A percentile compares a stretch with the other conserved stretches of the same genome.
Conservation (phyloP, 2,888 invertebrate species). For the Vesta saturnalis region DNA sequence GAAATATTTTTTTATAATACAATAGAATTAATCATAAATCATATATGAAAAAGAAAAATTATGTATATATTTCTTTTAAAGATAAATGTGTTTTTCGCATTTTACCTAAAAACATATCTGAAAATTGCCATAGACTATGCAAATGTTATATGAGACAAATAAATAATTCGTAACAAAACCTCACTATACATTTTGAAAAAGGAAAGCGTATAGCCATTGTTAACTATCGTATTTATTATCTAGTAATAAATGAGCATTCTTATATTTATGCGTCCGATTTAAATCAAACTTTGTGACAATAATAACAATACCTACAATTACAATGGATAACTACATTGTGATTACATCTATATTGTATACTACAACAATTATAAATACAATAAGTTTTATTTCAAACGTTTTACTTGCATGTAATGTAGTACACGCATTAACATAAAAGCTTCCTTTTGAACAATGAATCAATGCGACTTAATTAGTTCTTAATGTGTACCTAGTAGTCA, state of each 20-base stretch:
- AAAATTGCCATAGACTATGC: no score
- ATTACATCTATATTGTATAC: slow-evolving; percentile 1
- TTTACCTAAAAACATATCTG: no score
- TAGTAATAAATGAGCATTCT: neutral
- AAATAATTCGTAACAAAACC: slow-evolving; percentile 1
- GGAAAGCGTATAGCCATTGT: slow-evolving; percentile 1
- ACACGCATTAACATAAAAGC: neutral
- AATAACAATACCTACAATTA: neutral
- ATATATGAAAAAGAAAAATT: neutral
- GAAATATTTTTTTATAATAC: neutral
- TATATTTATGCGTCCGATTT: neutral
- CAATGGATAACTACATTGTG: no score
- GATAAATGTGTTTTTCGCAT: slow-evolving; percentile 1
- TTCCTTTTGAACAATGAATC: neutral
- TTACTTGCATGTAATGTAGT: neutral
- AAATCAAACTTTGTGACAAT: slow-evolving; percentile 1
- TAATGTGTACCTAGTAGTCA: neutral
- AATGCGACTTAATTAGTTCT: neutral
- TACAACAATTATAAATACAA: slow-evolving; percentile 1
- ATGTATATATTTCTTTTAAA: neutral
- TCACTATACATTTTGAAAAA: neutral
- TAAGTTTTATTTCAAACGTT: neutral
- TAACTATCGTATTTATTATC: neutral
- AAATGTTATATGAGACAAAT: no score
- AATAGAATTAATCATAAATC: neutral